Base-by-base conservation (phyloP, 2,888 invertebrate genomes). In the Calameuta pallipes region DNA sequence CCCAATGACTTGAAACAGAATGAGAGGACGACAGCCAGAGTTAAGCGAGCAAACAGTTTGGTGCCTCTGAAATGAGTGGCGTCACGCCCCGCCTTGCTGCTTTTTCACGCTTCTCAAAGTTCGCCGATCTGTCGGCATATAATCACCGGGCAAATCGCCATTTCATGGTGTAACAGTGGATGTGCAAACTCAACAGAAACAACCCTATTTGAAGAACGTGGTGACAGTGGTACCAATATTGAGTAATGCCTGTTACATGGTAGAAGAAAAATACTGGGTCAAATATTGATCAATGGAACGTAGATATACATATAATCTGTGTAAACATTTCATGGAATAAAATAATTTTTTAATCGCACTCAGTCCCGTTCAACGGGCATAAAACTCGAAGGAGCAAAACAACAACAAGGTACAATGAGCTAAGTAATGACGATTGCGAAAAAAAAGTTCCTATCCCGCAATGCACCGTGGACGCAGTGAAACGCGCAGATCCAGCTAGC, bases 91-190 rank as follows among this genome's bases (percentile, higher is more conserved):
- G 87, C 87, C 89, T 87, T 88, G 85, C 85, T 83, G 83, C 84
- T 86, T 56, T 56, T 89, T 87, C 87, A 87, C 89, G 88, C 87
- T 86, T 85, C 83, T 86, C 84, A 86, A 85, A 83, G 85, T 84
- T 80, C 75, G 83, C 84, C 83, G 86, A 88, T 89, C 87, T 84
- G 85, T 85, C 82, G 80, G 86, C 82, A 86, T 89, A 56, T 56
- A 89, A 90, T 90, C 89, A 86, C 85, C 88, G 84, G 84, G 83
- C 84, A 89, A 90, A 90, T 89, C 87, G 85, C 84, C 87, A 91
- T 90, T 91, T 90, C 87, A 88, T 86, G 88, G 88, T 79, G 86
- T 83, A 85, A 80, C 85, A 83, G 84, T 78, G 56, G 56, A 56
- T 56, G 56, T 9, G 23, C 56, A 23, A 56, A 23, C 56, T 9